Evolutionary conservation across 1,140 invertebrate species (phyloP), one percentile per base, ranked within the genome.

Genomic region (Saxidomus purpurata): DNA sequence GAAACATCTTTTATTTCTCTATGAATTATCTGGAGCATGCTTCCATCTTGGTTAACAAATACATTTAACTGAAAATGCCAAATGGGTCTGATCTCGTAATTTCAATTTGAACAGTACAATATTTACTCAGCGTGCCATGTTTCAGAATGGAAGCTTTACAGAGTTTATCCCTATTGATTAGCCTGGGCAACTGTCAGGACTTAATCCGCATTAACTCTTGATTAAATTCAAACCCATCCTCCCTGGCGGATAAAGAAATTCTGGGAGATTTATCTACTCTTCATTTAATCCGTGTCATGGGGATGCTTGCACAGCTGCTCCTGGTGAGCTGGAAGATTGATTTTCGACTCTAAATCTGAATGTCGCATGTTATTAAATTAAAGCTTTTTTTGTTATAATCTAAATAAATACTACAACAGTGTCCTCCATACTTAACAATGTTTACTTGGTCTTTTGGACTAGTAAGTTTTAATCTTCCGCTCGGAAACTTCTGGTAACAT

Each of bases 201-300:
- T 52, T 81, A 81, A 81, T 81, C 79, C 79, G 55, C 49, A 81
- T 81, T 81, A 81, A 81, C 79, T 59, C 59, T 59, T 63, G 79
- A 81, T 81, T 81, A 52, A 81, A 81, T 81, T 81, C 79, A 81
- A 59, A 28, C 79, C 79, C 79, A 81, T 81, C 79, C 59, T 77
- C 52, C 6, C 52, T 52, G 43, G 71, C 43, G 79, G 79, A 34
- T 61, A 61, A 61, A 61, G 36, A 36, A 59, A 59, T 61, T 63
- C 47, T 15, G 79, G 34, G 59, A 59, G 79, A 81, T 81, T 81
- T 61, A 81, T 81, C 79, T 81, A 81, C 79, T 81, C 49, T 63
- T 40, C 31, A 81, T 36, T 81, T 81, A 59, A 81, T 81, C 79
- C 59, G 52, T 81, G 79, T 81, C 79, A 61, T 28, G 25, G 49